phyloP scores from a whole-genome alignment of 2,113 vertebrate genomes.

The Syngnathus scovelli region DNA sequence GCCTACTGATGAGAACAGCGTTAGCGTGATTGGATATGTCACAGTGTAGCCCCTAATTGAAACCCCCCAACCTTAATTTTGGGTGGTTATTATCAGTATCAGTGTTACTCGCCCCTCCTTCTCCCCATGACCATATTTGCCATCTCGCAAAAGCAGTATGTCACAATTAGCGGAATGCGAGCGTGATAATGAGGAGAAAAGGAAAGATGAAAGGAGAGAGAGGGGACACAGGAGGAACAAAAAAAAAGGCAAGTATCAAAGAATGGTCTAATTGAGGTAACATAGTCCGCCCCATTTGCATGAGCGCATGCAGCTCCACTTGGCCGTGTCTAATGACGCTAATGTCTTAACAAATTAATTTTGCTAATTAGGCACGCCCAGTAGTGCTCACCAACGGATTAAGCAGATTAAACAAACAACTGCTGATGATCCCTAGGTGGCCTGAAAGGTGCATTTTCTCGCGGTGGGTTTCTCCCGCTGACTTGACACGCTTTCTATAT shows the following conservation, averaged over 20 bases:
- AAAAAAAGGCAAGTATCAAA: constrained; percentile 84
- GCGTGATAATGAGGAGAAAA: constrained; percentile 55
- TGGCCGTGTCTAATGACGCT: constrained; percentile 93
- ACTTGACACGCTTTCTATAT: not conserved
- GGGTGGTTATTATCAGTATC: constrained; percentile 80
- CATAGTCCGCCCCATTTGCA: constrained; percentile 89
- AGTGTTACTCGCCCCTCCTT: constrained; percentile 58
- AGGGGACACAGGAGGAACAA: constrained; percentile 60
- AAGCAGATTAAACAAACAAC: constrained; percentile 96
- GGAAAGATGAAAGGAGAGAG: constrained; percentile 53
- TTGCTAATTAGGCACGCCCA: constrained; percentile 97
- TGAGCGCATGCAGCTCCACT: constrained; percentile 92
- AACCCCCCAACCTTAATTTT: constrained; percentile 79
- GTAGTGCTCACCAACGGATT: constrained; percentile 89
- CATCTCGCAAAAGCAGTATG: constrained; percentile 81
- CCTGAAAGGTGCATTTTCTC: constrained; percentile 56
- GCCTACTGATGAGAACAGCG: constrained; percentile 21
- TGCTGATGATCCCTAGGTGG: constrained; percentile 85
- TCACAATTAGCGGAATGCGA: constrained; percentile 75
- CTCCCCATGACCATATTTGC: constrained; percentile 18
- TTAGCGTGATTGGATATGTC: constrained; percentile 63
- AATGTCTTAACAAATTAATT: constrained; percentile 99
- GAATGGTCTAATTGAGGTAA: constrained; percentile 93
- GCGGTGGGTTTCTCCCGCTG: constrained; percentile 22
- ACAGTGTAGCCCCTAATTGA: constrained; percentile 85